Conservation (phyloP, 2,113 vertebrate species). For the Sitta europaea region DNA sequence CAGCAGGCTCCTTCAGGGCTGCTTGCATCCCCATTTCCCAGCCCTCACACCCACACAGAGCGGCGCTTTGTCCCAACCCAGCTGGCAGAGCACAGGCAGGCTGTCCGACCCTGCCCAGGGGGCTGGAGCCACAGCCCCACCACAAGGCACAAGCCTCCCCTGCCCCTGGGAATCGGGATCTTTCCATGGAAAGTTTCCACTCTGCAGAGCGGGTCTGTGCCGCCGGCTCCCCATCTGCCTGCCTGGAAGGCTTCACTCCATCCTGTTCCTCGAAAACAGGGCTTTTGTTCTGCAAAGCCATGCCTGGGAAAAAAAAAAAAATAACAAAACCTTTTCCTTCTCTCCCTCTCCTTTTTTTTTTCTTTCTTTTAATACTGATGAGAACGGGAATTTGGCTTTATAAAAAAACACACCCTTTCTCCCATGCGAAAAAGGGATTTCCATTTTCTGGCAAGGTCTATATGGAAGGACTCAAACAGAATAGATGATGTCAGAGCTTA, state of each 20-base stretch:
- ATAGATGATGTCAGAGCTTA: slow-evolving; percentile 50
- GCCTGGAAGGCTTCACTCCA: slow-evolving; percentile 37
- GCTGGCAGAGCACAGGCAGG: neutral
- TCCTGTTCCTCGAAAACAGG: neutral
- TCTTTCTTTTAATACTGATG: neutral
- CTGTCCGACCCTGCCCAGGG: neutral
- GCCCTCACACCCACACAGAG: fast-evolving
- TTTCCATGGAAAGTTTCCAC: neutral
- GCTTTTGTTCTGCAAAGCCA: neutral
- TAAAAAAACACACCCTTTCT: neutral
- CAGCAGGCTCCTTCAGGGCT: neutral
- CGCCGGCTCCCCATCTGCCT: slow-evolving; percentile 15
- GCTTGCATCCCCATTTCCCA: neutral
- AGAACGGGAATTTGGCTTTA: neutral
- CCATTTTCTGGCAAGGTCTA: slow-evolving; percentile 20
- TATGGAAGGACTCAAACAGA: neutral
- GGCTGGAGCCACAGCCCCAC: neutral
- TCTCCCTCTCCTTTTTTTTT: too few relatives aligned
- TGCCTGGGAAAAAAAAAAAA: neutral
- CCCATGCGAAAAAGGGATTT: neutral
- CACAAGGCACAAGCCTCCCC: neutral
- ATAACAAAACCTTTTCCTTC: neutral
- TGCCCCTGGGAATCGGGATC: neutral
- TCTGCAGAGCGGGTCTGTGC: neutral
- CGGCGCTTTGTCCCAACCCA: fast-evolving